Evolutionary conservation across 2,797 vertebrate species (phyloP).

Genomic region (Benthosema pterotum): DNA sequence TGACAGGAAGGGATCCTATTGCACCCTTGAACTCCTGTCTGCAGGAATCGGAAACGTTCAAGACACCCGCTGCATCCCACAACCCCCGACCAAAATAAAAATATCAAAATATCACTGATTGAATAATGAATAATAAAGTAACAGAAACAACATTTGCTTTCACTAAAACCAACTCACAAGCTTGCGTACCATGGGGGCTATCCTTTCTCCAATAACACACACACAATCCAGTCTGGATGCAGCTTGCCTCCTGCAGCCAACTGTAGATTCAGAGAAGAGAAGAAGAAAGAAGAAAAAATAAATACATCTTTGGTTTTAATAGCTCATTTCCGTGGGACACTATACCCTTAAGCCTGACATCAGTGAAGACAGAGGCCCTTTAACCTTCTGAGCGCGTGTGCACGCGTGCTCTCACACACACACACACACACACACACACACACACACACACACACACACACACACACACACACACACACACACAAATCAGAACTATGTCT

Average conservation of each 20-base stretch:
- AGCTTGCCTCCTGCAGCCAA: slow-evolving; percentile 47
- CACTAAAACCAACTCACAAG: slow-evolving; percentile 55
- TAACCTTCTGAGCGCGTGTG: slow-evolving; percentile 18
- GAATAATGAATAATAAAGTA: slow-evolving; percentile 69
- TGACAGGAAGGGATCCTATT: slow-evolving; percentile 40
- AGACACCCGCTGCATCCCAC: slow-evolving; percentile 38
- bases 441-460: background rate
- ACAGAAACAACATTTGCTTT: slow-evolving; percentile 61
- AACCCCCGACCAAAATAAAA: slow-evolving; percentile 30
- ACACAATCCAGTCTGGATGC: slow-evolving; percentile 46
- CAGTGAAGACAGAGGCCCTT: slow-evolving; percentile 52
- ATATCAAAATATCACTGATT: slow-evolving; percentile 68
- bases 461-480: background rate
- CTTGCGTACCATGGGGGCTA: slow-evolving; percentile 27
- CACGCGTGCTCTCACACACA: background rate
- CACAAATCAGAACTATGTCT: background rate
- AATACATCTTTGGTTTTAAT: slow-evolving; percentile 73
- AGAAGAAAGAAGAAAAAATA: slow-evolving; percentile 65
- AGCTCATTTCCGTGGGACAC: slow-evolving; percentile 76
- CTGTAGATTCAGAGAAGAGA: slow-evolving; percentile 52
- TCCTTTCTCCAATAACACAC: slow-evolving; percentile 54
- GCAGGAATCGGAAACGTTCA: slow-evolving; percentile 58
- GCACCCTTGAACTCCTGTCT: slow-evolving; percentile 43
- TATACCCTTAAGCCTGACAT: slow-evolving; percentile 62
- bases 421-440: background rate